Evolutionary conservation across 2,797 vertebrate species (phyloP).

Genomic region (Amazona finschi): DNA sequence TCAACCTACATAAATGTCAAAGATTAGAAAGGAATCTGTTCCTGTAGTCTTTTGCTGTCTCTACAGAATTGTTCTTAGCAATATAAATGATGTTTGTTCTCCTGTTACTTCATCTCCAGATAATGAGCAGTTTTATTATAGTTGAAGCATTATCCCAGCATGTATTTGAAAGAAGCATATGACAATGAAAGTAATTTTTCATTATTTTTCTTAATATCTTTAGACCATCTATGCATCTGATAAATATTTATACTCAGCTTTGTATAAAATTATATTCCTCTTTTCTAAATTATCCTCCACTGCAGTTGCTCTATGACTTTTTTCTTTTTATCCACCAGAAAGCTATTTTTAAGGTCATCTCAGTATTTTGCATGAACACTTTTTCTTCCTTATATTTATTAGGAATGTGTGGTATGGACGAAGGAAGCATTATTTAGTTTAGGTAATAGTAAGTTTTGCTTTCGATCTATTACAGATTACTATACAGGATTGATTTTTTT

Average conservation of each 20-base stretch:
- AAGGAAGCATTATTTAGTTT: background rate
- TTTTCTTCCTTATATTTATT: background rate
- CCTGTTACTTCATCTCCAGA: conserved; percentile 32
- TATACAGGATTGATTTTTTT: background rate
- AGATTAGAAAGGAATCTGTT: background rate
- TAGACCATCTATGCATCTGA: background rate
- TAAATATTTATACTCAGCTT: conserved; percentile 40
- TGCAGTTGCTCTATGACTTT: background rate
- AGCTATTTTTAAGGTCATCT: background rate
- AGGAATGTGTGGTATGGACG: background rate
- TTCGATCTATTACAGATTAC: background rate
- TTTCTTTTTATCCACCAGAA: background rate
- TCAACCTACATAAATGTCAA: conserved; percentile 15
- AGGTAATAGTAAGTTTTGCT: background rate
- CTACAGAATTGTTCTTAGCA: background rate
- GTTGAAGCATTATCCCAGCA: conserved; percentile 38
- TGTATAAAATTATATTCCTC: background rate
- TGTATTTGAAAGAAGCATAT: conserved; percentile 24
- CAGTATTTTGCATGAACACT: background rate
- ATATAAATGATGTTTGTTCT: conserved; percentile 38
- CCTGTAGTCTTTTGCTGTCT: background rate
- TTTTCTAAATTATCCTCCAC: background rate
- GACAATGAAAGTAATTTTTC: conserved; percentile 46
- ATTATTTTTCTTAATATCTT: conserved; percentile 38
- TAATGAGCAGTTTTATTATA: conserved; percentile 58